Conservation (phyloP, 1,140 invertebrate species). For the Trissolcus basalis region DNA sequence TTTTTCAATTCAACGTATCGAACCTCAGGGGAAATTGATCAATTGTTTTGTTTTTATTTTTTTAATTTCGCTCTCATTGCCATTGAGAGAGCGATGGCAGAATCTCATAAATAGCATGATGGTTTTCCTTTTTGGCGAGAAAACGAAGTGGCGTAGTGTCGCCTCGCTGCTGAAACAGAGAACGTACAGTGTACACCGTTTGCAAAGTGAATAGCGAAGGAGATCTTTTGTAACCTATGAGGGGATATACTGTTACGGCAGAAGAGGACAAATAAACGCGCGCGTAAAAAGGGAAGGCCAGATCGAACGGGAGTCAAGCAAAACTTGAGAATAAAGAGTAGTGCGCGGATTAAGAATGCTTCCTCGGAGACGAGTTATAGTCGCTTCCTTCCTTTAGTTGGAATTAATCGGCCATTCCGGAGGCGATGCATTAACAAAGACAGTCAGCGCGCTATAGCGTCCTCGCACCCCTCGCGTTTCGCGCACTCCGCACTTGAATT, state of each 20-base stretch:
- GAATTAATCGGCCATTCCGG: slow-evolving; percentile 75
- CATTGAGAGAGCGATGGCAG: slow-evolving; percentile 64
- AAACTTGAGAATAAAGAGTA: slow-evolving; percentile 72
- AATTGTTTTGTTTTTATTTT: slow-evolving; percentile 8
- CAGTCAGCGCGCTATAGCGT: slow-evolving; percentile 59
- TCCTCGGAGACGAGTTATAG: slow-evolving; percentile 75
- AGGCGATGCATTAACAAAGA: slow-evolving; percentile 74
- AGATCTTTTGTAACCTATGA: slow-evolving; percentile 55
- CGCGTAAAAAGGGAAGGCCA: slow-evolving; percentile 47
- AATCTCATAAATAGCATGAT: slow-evolving; percentile 65
- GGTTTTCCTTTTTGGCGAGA: slow-evolving; percentile 63
- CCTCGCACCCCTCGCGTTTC: slow-evolving; percentile 7
- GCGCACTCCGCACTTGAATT: slow-evolving; percentile 36
- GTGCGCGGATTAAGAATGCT: slow-evolving; percentile 74
- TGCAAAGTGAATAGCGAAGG: slow-evolving; percentile 54
- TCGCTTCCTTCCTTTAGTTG: slow-evolving; percentile 74
- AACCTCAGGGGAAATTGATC: slow-evolving; percentile 31
- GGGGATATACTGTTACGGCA: slow-evolving; percentile 55
- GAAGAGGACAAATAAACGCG: slow-evolving; percentile 39
- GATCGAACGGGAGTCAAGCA: slow-evolving; percentile 43
- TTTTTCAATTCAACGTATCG: slow-evolving; percentile 15
- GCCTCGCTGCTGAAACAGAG: slow-evolving; percentile 61
- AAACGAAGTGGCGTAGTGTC: slow-evolving; percentile 66
- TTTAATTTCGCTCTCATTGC: slow-evolving; percentile 57
- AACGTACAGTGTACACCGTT: slow-evolving; percentile 65